Base-by-base conservation (phyloP, 2,888 invertebrate species). In the Sphaeridia pumilis region DNA sequence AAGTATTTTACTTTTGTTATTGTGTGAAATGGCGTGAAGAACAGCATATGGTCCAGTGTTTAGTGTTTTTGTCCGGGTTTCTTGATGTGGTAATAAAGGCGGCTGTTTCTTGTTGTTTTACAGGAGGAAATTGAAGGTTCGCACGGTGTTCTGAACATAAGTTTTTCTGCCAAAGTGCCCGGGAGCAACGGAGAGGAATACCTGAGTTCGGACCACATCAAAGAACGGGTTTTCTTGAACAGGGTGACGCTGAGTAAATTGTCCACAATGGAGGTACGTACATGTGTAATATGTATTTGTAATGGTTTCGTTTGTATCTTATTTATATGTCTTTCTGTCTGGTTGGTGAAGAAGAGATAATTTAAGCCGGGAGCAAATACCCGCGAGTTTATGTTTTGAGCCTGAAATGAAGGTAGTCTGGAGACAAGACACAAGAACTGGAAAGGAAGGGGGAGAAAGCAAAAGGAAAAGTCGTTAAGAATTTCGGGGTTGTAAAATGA, bases 151-250 rank as follows among this genome's bases (percentile, higher is more conserved):
- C 71, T 95, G 21, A 95, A 95, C 70, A 87, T 95, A 1, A 93
- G 92, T 61, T 92, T 95, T 70, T 89, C 93, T 0, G 90, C 92
- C 0, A 77, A 81, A 54, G 75, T 83, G 27, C 84, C 87, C 0
- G 88, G 87, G 58, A 84, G 84, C 54, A 79, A 79, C 58, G 78
- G 79, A 4, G 78, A 76, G 56, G 92, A 84, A 70, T 90, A 89
- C 70, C 58, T 64, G 43, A 78, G 83, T 21, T 87, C 90, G 0
- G 87, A 93, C 65, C 89, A 85, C 69, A 75, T 95, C 51, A 84
- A 92, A 65, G 95, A 95, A 70, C 76, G 87, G 22, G 88, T 95
- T n/a, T 95, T 95, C 70, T 74, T 95, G 20, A 90, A 94, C 67
- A 77, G 93, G 28, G 83, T 84, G 0, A 84, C 89, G 10, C 72